These are phyloP conservation scores for Molossus alvarezi DNA, from an alignment of 2,797 vertebrate genomes.

Conservation along the genomic window DNA sequence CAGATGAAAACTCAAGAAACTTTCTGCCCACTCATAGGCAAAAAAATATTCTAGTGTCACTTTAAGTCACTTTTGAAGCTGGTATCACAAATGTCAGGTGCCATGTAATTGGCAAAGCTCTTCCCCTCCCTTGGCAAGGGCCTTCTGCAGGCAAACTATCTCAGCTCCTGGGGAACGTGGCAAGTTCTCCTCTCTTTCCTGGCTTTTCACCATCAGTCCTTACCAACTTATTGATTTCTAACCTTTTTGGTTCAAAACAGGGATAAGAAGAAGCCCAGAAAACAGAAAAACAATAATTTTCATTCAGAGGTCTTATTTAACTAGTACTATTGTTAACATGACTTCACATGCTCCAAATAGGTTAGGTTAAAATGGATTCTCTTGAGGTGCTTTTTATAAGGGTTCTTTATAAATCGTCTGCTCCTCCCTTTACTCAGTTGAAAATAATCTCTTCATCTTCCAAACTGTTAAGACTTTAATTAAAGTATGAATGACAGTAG, in stretches of 20 bases:
- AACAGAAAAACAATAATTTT: slow-evolving; percentile 24
- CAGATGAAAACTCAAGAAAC: not conserved
- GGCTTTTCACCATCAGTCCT: not conserved
- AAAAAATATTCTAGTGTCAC: not conserved
- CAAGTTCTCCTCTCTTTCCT: not conserved
- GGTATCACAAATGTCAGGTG: not conserved
- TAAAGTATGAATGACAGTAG: not conserved
- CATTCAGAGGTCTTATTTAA: not conserved
- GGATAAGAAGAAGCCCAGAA: not conserved
- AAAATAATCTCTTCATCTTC: not conserved
- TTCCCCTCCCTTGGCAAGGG: not conserved
- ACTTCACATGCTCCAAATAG: not conserved
- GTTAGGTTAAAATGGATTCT: not conserved
- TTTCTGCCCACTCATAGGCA: not conserved
- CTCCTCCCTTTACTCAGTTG: not conserved
- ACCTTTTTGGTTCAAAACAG: not conserved
- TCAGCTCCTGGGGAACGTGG: not conserved
- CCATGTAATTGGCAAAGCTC: not conserved
- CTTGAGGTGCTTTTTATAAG: not conserved
- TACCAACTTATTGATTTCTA: not conserved
- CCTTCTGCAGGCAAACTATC: not conserved
- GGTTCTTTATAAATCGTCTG: not conserved
- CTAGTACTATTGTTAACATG: not conserved
- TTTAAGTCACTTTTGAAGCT: not conserved
- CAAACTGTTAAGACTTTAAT: not conserved